phyloP scores from a whole-genome alignment of 2,113 vertebrate species.

The Indicator indicator region DNA sequence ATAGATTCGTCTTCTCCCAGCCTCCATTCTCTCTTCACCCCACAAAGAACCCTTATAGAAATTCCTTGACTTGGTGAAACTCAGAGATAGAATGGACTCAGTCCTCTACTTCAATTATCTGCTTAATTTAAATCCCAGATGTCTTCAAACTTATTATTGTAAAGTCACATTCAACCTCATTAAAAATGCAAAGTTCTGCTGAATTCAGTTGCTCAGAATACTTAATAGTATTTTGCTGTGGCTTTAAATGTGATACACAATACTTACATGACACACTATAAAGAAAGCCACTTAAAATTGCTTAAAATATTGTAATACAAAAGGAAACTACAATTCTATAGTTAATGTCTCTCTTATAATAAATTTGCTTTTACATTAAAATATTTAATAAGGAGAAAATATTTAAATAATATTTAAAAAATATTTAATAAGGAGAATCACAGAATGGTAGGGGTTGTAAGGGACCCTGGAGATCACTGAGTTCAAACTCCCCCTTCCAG shows the following conservation, averaged over 20 bases:
- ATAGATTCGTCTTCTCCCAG: background rate
- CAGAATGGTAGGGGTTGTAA: no score
- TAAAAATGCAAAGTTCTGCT: background rate
- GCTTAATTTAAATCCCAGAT: background rate
- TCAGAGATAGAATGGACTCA: background rate
- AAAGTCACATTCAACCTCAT: background rate
- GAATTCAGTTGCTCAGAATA: background rate
- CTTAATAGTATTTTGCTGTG: background rate
- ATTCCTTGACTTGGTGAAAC: background rate
- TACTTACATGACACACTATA: background rate
- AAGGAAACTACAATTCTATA: background rate
- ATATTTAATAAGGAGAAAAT: background rate
- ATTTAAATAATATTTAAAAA: no score
- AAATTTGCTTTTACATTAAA: background rate
- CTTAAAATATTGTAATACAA: background rate
- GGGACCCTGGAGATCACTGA: no score
- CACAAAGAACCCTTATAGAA: background rate
- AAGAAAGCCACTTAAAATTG: background rate
- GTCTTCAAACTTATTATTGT: background rate
- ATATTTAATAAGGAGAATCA: background rate
- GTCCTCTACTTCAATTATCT: background rate
- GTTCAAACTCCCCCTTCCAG: no score
- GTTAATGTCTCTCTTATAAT: background rate
- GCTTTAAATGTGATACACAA: background rate
- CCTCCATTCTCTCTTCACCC: background rate